Evolutionary conservation across 2,888 invertebrate genomes (phyloP), one percentile per base, ranked within the genome.

Genomic region (Agrochola lychnidis): DNA sequence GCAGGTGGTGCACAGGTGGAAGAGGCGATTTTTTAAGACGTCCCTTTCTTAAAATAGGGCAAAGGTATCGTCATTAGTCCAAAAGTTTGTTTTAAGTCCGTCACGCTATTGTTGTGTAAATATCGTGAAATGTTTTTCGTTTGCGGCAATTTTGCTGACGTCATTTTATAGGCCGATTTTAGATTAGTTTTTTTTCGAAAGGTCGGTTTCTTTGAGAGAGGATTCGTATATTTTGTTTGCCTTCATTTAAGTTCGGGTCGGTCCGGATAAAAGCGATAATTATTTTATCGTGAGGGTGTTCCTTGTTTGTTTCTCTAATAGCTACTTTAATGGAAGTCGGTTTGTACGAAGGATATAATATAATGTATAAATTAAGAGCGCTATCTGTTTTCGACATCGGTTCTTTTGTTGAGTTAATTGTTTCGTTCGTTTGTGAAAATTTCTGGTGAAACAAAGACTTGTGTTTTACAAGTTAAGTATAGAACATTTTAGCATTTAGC

Each of bases 271-370:
- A 96, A 94, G 95, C 94, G 95, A 94, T 96, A 95, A 96, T 96
- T 96, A 96, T 96, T 96, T 95, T 95, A 96, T 95, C 93, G 94
- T 92, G 89, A 88, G 91, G 93, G 93, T 93, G 95, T 94, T 93
- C 90, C 95, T 95, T 96, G 96, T 96, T 96, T 96, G 96, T 96
- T 96, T 96, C 94, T 96, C 93, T 96, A 96, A 96, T 96, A 95
- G 96, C 94, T 92, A 93, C 94, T 95, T 94, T 96, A 95, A 95
- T 96, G 94, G 94, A 94, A 93, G 93, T 92, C 90, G 89, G 89
- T 93, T 92, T 91, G 93, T 93, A 89, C 89, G 90, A 91, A 92
- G 91, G 78, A 78, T 83, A 83, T 82, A 93, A 93, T 90, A 83
- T 82, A 93, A 93, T 90, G 93, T 92, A 95, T 95, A 95, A 94